These are phyloP conservation scores for Aix galericulata DNA, from an alignment of 2,113 vertebrate species.

Conservation along the genomic window DNA sequence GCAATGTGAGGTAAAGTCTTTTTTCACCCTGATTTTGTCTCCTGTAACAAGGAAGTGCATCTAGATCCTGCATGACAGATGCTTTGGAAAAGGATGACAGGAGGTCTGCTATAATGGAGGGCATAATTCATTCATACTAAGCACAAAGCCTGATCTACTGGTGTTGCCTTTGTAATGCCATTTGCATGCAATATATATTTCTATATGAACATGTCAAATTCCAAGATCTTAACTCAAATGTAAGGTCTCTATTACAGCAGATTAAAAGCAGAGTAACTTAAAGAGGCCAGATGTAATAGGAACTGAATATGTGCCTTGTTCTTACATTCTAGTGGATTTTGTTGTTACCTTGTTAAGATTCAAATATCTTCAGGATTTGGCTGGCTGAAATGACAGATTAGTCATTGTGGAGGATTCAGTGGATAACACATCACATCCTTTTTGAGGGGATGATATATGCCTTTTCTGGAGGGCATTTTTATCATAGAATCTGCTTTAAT, in stretches of 20 bases:
- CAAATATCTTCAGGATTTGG: constrained; percentile 5
- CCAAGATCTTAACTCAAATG: not conserved
- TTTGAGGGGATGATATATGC: not conserved
- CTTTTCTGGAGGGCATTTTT: constrained; percentile 42
- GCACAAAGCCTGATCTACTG: not conserved
- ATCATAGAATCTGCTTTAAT: not conserved
- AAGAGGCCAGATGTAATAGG: constrained; percentile 1
- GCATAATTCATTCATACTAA: not conserved
- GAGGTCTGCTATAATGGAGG: not conserved
- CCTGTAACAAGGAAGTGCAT: not conserved
- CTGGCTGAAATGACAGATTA: constrained; percentile 26
- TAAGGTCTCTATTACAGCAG: constrained; percentile 33
- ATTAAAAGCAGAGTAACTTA: constrained; percentile 43
- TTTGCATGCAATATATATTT: constrained; percentile 19
- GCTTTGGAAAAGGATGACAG: not conserved
- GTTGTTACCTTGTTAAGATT: constrained; percentile 44
- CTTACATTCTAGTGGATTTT: constrained; percentile 14
- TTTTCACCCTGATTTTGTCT: not conserved
- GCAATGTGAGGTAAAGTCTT: not conserved
- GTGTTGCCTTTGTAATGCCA: not conserved
- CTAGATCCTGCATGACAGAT: not conserved
- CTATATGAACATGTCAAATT: not conserved
- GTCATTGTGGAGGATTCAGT: not conserved
- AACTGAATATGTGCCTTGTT: not conserved
- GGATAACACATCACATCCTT: not conserved